Conservation (phyloP, 2,113 vertebrate species). For the Ciconia boyciana region DNA sequence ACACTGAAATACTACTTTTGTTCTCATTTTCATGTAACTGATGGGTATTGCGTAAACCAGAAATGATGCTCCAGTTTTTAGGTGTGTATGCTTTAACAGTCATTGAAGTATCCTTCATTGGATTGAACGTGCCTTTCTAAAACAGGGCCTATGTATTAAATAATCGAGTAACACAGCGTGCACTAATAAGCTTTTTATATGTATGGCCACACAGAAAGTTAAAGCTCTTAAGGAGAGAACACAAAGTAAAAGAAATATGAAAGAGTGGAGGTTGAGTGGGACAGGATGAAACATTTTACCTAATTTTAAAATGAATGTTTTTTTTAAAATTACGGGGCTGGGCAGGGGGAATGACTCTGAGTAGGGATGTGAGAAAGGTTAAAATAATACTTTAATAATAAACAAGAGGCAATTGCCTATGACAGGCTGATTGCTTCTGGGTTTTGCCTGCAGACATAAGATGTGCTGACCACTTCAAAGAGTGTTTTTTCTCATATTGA, state of each 20-base stretch:
- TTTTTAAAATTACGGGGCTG: not conserved
- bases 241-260: not conserved
- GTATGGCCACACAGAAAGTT: not conserved
- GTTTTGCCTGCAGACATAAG: not conserved
- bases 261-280: not conserved
- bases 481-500: not conserved
- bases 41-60: not conserved
- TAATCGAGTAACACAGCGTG: not conserved
- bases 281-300: not conserved
- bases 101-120: not conserved
- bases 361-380: not conserved
- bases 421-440: not conserved
- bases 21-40: fast-evolving
- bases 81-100: not conserved
- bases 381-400: not conserved
- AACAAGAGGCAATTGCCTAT: not conserved
- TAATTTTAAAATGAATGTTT: not conserved
- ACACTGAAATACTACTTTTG: not conserved
- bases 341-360: fast-evolving
- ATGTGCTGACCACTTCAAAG: not conserved
- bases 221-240: not conserved
- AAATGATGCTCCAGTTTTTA: not conserved
- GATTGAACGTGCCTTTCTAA: not conserved
- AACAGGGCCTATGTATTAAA: not conserved
- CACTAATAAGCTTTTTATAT: not conserved